Percentiles rank a stretch among this genome's conserved stretches.
These are phyloP conservation scores for Diprion similis DNA, from an alignment of 1,140 invertebrate species.

Conservation along the genomic window DNA sequence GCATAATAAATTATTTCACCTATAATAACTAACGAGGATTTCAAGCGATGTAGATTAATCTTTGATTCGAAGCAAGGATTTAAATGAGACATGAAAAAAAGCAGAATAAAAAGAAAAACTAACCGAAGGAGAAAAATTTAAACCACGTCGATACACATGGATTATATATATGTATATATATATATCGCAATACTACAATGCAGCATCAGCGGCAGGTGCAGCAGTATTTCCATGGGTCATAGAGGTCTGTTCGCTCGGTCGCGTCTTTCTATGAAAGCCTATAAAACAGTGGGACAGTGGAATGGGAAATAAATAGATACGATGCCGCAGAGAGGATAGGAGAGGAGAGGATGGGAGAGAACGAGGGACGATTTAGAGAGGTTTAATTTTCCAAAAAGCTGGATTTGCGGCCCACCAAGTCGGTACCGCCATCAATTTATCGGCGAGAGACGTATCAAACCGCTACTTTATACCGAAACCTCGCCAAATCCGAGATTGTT, in stretches of 20 bases:
- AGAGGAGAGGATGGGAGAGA: not conserved
- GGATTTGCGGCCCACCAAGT: not conserved
- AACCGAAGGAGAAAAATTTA: too few species aligned
- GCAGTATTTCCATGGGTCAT: too few species aligned
- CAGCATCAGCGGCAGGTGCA: too few species aligned
- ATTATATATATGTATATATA: too few species aligned
- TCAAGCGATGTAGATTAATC: too few species aligned
- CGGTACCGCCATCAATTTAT: not conserved
- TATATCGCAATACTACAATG: too few species aligned
- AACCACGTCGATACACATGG: too few species aligned
- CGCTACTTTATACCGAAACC: not conserved
- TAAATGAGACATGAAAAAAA: too few species aligned
- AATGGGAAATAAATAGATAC: not conserved
- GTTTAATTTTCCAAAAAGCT: not conserved
- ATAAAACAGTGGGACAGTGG: not conserved
- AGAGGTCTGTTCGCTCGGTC: not conserved
- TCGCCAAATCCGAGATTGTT: not conserved
- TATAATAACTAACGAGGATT: too few species aligned
- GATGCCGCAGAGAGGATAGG: not conserved
- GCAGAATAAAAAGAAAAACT: too few species aligned
- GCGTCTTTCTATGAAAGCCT: not conserved
- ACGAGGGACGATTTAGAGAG: not conserved
- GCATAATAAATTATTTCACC: too few species aligned
- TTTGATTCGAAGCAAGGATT: too few species aligned
- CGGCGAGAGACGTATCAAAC: not conserved